These are phyloP conservation scores for Nasonovia ribisnigri DNA, from an alignment of 2,888 invertebrate species.

Conservation along the genomic window DNA sequence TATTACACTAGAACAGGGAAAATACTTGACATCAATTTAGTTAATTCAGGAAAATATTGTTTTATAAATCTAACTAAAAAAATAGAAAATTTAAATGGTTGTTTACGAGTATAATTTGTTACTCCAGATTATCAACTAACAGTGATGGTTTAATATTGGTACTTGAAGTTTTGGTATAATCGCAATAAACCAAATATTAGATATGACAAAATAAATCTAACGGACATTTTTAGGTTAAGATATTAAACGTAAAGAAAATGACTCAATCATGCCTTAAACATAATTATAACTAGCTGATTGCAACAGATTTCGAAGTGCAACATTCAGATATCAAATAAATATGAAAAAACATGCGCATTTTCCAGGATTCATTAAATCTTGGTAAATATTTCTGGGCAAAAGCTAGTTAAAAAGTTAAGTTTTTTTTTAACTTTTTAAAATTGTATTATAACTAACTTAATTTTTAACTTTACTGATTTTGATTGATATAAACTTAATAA, in stretches of 20 bases:
- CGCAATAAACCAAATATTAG: background rate
- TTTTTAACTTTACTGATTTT: too few relatives aligned
- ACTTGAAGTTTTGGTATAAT: background rate
- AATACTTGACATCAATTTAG: background rate
- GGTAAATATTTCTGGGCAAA: too few relatives aligned
- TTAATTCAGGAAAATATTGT: background rate
- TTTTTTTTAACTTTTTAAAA: too few relatives aligned
- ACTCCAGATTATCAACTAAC: background rate
- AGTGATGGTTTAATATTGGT: background rate
- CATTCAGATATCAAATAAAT: background rate
- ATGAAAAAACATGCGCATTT: background rate
- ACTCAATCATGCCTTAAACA: background rate
- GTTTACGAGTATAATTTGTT: background rate
- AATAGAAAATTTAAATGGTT: background rate
- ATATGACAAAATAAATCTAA: background rate
- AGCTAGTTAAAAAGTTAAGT: too few relatives aligned
- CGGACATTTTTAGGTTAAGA: background rate
- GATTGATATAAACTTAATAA: too few relatives aligned
- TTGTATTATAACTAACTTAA: too few relatives aligned
- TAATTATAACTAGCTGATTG: background rate
- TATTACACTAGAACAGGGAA: background rate
- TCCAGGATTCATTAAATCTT: background rate
- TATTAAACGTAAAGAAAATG: background rate
- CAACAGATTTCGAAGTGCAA: background rate
- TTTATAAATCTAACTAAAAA: background rate